These are phyloP conservation scores for Rhagophthalmus giganteus DNA, from an alignment of 2,888 invertebrate genomes.

Conservation along the genomic window DNA sequence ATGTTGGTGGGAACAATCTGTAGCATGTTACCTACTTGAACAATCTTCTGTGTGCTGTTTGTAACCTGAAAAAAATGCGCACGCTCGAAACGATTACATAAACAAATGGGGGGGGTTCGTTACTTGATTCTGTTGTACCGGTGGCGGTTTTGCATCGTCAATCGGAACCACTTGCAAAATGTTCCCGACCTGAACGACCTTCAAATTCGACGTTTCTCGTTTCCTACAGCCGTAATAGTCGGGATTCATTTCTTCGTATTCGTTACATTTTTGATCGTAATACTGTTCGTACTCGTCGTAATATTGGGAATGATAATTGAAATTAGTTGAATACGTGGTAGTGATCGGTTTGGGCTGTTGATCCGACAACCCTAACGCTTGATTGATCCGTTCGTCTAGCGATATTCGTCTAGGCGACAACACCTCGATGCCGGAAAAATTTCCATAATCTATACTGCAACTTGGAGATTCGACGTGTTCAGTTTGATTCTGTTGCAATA, in stretches of 20 bases:
- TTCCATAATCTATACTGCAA: constrained; percentile 19
- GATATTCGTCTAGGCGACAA: constrained; percentile 62
- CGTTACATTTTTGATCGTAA: constrained; percentile 9
- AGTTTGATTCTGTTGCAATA: constrained; percentile 43
- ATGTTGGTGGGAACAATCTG: constrained; percentile 62
- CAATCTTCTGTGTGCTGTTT: constrained; percentile 41
- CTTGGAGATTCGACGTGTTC: constrained; percentile 41
- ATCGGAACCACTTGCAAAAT: constrained; percentile 63
- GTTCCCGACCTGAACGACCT: constrained; percentile 60
- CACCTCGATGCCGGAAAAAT: background rate
- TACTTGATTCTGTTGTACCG: constrained; percentile 23
- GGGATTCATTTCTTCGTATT: background rate
- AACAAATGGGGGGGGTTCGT: too few relatives aligned
- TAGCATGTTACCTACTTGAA: constrained; percentile 64
- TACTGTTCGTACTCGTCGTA: constrained; percentile 22
- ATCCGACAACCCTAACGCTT: constrained; percentile 61
- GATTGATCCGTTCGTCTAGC: constrained; percentile 63
- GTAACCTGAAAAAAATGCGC: too few relatives aligned
- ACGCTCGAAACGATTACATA: too few relatives aligned
- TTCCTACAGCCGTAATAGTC: background rate
- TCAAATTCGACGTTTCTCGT: constrained; percentile 16
- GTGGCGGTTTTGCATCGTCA: constrained; percentile 45
- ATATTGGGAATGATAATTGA: constrained; percentile 23
- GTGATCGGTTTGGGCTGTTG: constrained; percentile 38
- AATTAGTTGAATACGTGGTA: constrained; percentile 26